Conservation (phyloP, 2,888 invertebrate species). For the Hermaeophaga mercurialis region DNA sequence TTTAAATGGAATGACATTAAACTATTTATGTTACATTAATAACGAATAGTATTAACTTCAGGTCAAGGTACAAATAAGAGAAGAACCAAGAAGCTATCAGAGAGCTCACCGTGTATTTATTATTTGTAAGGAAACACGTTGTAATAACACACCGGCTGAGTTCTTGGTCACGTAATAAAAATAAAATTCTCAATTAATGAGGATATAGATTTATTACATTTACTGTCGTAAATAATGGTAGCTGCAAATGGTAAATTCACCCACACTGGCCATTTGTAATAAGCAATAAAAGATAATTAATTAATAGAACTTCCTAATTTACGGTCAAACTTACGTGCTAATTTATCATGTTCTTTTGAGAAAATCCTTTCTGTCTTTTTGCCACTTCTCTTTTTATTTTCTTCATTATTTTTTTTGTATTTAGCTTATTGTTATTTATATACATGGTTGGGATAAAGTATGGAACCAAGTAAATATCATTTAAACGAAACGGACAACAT, state of each 20-base stretch:
- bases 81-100: constrained; percentile 24
- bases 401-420: no score
- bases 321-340: constrained; percentile 40
- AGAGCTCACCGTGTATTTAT: constrained; percentile 28
- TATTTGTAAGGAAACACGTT: constrained; percentile 38
- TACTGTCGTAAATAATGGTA: constrained; percentile 50
- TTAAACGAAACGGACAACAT: no score
- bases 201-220: constrained; percentile 45
- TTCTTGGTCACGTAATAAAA: constrained; percentile 40
- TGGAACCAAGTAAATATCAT: no score
- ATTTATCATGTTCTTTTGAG: constrained; percentile 19
- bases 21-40: background rate
- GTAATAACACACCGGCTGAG: constrained; percentile 40
- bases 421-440: no score
- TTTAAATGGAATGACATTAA: no score
- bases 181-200: constrained; percentile 46
- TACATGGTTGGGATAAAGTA: no score
- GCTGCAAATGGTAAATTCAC: constrained; percentile 51
- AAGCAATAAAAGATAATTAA: constrained; percentile 51
- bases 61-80: constrained; percentile 1
- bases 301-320: constrained; percentile 48
- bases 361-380: background rate
- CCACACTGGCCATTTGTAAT: constrained; percentile 48
- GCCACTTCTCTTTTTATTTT: no score
- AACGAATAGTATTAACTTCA: background rate